Conservation (phyloP, 2,888 invertebrate species). For the Melikaiella ostensackeni region DNA sequence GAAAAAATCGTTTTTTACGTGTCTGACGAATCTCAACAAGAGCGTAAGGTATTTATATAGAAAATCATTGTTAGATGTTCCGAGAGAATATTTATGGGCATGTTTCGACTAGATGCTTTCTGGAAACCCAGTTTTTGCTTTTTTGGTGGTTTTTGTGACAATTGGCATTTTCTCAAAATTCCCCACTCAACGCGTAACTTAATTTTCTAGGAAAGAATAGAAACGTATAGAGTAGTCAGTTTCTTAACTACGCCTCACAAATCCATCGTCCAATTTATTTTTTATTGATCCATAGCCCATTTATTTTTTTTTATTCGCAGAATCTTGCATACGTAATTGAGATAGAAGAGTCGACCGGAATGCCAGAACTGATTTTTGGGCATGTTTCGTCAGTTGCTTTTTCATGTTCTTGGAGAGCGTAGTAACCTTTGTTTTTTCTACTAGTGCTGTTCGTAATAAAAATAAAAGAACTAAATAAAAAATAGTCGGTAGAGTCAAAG, state of each 20-base stretch:
- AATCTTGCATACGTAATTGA: constrained; percentile 58
- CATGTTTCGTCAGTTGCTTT: constrained; percentile 74
- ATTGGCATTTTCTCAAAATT: constrained; percentile 76
- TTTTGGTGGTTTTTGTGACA: constrained; percentile 58
- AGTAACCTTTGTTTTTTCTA: constrained; percentile 37
- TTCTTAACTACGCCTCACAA: constrained; percentile 47
- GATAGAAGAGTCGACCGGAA: constrained; percentile 64
- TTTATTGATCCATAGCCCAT: constrained; percentile 47
- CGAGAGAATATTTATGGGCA: constrained; percentile 75
- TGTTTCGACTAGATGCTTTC: constrained; percentile 76
- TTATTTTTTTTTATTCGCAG: constrained; percentile 45
- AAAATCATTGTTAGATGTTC: constrained; percentile 65
- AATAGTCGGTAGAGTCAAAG: constrained; percentile 27
- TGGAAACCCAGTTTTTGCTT: constrained; percentile 62
- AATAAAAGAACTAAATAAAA: constrained; percentile 15
- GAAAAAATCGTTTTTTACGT: constrained; percentile 15
- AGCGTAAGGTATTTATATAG: constrained; percentile 61
- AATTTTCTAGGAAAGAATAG: constrained; percentile 40
- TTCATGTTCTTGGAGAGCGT: constrained; percentile 42
- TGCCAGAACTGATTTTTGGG: constrained; percentile 75
- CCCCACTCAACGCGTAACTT: constrained; percentile 45
- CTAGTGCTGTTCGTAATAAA: constrained; percentile 30
- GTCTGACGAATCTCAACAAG: constrained; percentile 39
- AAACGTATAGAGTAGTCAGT: constrained; percentile 44
- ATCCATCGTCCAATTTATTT: constrained; percentile 42